A percentile compares a stretch with the other conserved stretches of the same genome.
These are phyloP conservation scores for Beris chalybata DNA, from an alignment of 2,888 invertebrate species.

Conservation along the genomic window DNA sequence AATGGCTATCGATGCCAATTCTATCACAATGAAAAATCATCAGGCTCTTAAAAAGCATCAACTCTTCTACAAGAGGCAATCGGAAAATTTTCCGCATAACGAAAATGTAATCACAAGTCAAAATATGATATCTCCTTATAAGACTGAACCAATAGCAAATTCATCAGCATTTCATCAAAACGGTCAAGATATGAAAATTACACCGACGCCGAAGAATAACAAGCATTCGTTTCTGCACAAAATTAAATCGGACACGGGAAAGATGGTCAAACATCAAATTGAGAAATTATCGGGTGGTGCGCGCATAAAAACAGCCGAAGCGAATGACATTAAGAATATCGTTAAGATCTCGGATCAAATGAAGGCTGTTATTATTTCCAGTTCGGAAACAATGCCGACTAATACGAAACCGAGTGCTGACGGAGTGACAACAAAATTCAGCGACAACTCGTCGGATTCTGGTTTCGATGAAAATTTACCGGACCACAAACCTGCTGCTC, in stretches of 20 bases:
- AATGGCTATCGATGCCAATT: not conserved
- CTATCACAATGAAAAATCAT: conserved; percentile 35
- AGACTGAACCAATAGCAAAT: conserved; percentile 33
- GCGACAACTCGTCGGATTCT: conserved; percentile 73
- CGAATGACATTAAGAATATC: not conserved
- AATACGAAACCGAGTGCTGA: not conserved
- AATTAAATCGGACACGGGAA: conserved; percentile 45
- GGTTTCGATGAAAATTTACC: conserved; percentile 67
- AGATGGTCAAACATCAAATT: conserved; percentile 46
- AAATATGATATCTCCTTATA: not conserved
- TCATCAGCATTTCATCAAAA: conserved; percentile 36
- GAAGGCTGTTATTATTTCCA: conserved; percentile 1
- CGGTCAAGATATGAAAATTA: conserved; percentile 38
- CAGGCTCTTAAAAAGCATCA: conserved; percentile 55
- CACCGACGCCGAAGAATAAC: conserved; percentile 31
- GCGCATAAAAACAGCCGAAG: conserved; percentile 15
- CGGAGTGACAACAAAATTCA: conserved; percentile 51
- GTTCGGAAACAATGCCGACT: conserved; percentile 38
- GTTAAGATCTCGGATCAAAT: not conserved
- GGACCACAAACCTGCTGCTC: conserved; percentile 49
- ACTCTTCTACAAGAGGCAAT: conserved; percentile 54
- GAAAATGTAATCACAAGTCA: conserved; percentile 34
- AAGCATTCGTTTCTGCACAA: conserved; percentile 44
- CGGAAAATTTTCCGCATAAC: conserved; percentile 50
- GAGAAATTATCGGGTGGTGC: conserved; percentile 45